Evolutionary conservation across 2,113 vertebrate species (phyloP), one percentile per base, ranked within the genome.

Genomic region (Pseudois nayaur): DNA sequence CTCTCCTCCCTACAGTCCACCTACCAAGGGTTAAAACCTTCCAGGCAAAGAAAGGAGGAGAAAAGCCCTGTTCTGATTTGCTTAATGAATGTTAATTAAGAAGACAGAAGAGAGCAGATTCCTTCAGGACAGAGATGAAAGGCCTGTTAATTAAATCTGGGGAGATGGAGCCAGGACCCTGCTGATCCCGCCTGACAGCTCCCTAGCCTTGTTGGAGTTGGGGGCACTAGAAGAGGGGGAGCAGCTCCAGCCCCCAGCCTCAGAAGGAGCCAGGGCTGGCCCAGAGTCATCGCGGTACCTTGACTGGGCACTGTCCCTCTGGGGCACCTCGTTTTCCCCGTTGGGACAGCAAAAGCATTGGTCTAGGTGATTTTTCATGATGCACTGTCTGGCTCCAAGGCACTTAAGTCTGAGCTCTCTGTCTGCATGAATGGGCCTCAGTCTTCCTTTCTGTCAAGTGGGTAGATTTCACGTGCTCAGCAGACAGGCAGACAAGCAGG

Each of bases 21-120:
- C 87, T 60, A 52, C 79, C 81, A 91, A 99, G 98, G 94, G 98
- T 99, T 99, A 99, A 99, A 97, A 78, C 93, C 84, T 2, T 97
- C 91, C 91, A 97, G 95, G 97, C 71, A 12, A 95, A 52, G 94
- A 94, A 71, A 88, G 97, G 95, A 96, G 96, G 90, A 87, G 59
- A 48, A 81, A 79, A 97, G 67, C 60, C 87, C 89, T 67, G 91
- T 98, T 99, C 99, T 99, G 99, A 99, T 99, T 98, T 99, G 99
- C 99, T 99, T 99, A 99, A 99, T 99, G 99, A 99, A 98, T 98
- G 95, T 98, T 99, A 99, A 99, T 99, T 99, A 99, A 99, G 99
- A 99, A 99, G 99, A 99, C 99, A 99, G 99, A 99, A 99, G 99
- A 99, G 92, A 98, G 98, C 99, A 99, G 99, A 99, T 98, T 98